phyloP scores from a whole-genome alignment of 1,140 invertebrate species.

The Cydia fagiglandana region DNA sequence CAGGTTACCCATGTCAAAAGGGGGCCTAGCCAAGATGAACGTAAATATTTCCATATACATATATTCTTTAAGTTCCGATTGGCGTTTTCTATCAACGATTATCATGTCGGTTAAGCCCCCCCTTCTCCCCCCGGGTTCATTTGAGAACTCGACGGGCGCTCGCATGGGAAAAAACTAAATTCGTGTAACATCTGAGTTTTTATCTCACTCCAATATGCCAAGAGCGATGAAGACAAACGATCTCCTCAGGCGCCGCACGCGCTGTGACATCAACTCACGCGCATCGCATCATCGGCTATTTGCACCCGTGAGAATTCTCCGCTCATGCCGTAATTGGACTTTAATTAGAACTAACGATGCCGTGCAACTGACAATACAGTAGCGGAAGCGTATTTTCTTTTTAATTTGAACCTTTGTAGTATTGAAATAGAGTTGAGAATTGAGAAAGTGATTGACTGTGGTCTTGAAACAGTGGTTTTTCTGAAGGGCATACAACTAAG shows the following conservation, averaged over 20 bases:
- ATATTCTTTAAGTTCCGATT: no score
- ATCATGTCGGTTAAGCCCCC: no score
- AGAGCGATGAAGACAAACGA: no score
- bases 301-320: conserved; percentile 17
- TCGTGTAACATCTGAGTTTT: no score
- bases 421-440: conserved; percentile 1
- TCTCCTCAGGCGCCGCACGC: not conserved
- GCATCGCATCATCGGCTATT: conserved; percentile 13
- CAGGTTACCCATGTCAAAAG: no score
- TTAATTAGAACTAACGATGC: conserved; percentile 8
- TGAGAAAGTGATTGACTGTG: not conserved
- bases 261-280: conserved; percentile 15
- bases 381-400: not conserved
- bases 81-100: no score
- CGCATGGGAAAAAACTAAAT: no score
- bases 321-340: conserved; percentile 1
- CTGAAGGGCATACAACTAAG: not conserved
- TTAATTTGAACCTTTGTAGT: not conserved
- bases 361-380: not conserved
- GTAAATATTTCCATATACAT: no score
- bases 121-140: no score
- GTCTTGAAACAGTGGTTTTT: not conserved
- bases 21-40: no score
- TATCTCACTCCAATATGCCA: no score
- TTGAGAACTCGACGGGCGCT: no score